These are phyloP conservation scores for Premnoplex brunnescens DNA, from an alignment of 2,797 vertebrate species.

Conservation along the genomic window DNA sequence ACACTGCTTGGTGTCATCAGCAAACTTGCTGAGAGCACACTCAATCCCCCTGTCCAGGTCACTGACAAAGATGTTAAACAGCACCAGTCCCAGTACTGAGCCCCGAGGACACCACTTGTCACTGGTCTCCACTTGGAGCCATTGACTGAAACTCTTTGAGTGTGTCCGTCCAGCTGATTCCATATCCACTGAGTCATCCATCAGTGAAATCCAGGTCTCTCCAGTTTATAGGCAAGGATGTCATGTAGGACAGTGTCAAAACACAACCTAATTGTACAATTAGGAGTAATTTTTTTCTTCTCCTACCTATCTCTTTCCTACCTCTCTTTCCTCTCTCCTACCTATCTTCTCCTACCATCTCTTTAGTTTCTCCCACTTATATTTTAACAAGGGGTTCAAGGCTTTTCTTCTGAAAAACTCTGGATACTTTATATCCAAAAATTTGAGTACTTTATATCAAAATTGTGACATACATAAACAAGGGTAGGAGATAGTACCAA, in stretches of 20 bases:
- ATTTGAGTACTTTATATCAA: neutral
- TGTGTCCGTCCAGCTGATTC: neutral
- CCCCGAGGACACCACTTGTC: neutral
- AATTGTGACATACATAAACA: neutral
- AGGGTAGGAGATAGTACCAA: neutral
- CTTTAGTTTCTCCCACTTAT: neutral
- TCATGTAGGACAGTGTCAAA: neutral
- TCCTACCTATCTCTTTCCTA: neutral
- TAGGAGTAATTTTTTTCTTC: no score
- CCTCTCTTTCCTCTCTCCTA: no score
- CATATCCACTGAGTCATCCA: neutral
- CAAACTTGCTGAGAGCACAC: neutral
- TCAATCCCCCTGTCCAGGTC: fast-evolving
- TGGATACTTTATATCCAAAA: neutral
- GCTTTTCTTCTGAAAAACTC: neutral
- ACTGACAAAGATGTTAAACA: neutral
- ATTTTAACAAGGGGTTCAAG: neutral
- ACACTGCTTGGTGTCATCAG: neutral
- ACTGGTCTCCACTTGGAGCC: neutral
- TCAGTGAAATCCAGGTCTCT: neutral
- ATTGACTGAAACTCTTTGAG: neutral
- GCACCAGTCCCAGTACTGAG: fast-evolving
- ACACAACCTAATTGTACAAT: neutral
- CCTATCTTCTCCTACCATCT: neutral
- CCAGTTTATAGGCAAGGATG: neutral